Base-by-base conservation (phyloP, 2,113 vertebrate genomes). In the Brachyhypopomus occidentalis region DNA sequence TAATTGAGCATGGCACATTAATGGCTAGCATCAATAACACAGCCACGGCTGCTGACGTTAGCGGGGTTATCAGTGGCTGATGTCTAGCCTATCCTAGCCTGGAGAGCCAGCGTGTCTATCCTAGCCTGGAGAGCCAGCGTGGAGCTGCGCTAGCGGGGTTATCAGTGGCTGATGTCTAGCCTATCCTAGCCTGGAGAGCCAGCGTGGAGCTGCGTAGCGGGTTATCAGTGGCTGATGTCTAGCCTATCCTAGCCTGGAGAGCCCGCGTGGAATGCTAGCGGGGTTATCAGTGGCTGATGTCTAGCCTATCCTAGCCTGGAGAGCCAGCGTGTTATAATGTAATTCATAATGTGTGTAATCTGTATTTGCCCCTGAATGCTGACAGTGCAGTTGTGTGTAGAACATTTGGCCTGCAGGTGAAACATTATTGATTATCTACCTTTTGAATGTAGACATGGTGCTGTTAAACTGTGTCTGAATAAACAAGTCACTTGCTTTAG, bases 1-100 rank as follows among this genome's bases (percentile, higher is more conserved):
- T 67, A 75, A 76, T 41, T 59, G 23, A 58, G 55, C 16, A 45
- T 7, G 55, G 64, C 23, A 36, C 62, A 52, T 79, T 72, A 64
- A 75, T 60, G 72, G 45, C 30, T 59, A 79, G 74, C 60, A 52
- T 17, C 22, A 70, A 52, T 14, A 14, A 30, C 41, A 34, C 45
- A 45, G 20, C 72, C 20, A n/a, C 66, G 41, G 34, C 66, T 41
- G 66, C 22, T 70, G 34, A 20, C 64, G 20, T 23, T 16, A 66
- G 25, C 16, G 4, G 27, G 3, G 63, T 17, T 2, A 5, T 66
- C 34, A 66, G 63, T 4, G 23, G 30, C 34, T 16, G 27, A 16
- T 70, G 66, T 27, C 64, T 69, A n/a, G 30, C 30, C 30, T 66
- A 34, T 6, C 63, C 30, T 38, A 38, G 41, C 41, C 64, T 20